These are phyloP conservation scores for Sinelater perroti DNA, from an alignment of 2,888 invertebrate species.

Conservation along the genomic window DNA sequence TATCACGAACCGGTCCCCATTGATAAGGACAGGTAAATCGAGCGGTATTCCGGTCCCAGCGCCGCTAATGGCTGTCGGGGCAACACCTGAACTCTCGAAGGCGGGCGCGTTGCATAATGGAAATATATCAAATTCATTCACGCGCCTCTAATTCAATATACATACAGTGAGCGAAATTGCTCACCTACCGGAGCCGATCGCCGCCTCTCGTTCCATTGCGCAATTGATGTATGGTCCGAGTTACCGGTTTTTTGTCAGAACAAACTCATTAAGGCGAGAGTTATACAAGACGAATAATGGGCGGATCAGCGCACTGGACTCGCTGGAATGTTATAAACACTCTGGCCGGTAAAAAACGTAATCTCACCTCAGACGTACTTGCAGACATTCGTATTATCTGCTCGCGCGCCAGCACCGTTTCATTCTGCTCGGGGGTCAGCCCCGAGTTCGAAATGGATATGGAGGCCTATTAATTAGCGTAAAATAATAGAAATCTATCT, in stretches of 20 bases:
- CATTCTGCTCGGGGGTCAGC: too few relatives aligned
- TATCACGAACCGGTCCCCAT: too few relatives aligned
- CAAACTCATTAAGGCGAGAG: constrained; percentile 10
- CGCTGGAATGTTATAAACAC: constrained; percentile 3
- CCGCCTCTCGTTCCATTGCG: constrained; percentile 18
- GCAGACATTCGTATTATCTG: too few relatives aligned
- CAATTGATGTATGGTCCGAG: constrained; percentile 10
- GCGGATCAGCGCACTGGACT: not conserved
- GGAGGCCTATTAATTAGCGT: too few relatives aligned
- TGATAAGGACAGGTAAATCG: not conserved
- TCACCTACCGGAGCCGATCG: constrained; percentile 21
- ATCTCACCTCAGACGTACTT: not conserved
- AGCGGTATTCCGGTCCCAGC: not conserved
- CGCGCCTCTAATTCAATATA: constrained; percentile 22
- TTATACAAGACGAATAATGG: constrained; percentile 8
- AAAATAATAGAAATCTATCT: too few relatives aligned
- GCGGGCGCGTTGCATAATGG: constrained; percentile 18
- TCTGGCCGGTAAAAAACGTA: not conserved
- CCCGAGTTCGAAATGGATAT: too few relatives aligned
- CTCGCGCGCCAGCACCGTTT: too few relatives aligned
- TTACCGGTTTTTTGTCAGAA: constrained; percentile 7
- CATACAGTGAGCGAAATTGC: constrained; percentile 24
- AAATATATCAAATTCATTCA: constrained; percentile 25
- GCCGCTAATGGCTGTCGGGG: constrained; percentile 11
- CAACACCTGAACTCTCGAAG: constrained; percentile 19